Evolutionary conservation across 2,113 vertebrate species (phyloP), one percentile per base, ranked within the genome.

Genomic region (Chaenocephalus aceratus): DNA sequence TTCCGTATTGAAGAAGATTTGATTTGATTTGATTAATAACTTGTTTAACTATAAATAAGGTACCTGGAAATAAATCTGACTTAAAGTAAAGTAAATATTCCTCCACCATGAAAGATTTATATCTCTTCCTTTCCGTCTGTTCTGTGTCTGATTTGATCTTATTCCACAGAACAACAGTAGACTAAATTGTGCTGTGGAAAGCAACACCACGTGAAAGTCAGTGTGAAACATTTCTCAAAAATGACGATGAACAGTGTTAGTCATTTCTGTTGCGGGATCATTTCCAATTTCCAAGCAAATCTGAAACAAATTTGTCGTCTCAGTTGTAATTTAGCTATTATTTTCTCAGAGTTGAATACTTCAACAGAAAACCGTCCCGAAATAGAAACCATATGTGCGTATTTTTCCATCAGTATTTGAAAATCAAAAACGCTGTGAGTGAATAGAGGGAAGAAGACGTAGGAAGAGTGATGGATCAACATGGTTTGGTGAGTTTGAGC

Each of bases 351-450:
- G 60, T 21, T 56, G 30, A 80, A 64, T n/a, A 70, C 63, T 82
- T 7, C 61, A 70, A 64, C 72, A 72, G 58, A 82, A 30, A 89
- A 81, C 75, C 82, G 51, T 56, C 46, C 59, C 67, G 30, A 72
- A 84, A 91, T 59, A 53, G 45, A 84, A 88, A 88, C 83, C 82
- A 88, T 34, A 66, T 84, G 73, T 80, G 8, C 0, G 7, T 2
- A 59, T 53, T 80, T 68, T 80, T 75, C 70, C 70, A 63, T 3
- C 30, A 30, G 30, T 30, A 30, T 80, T 72, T 67, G 64, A 65
- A 26, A 18, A 83, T 77, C 59, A 78, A 64, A 51, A 79, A 21
- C 30, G 52, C 57, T 69, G 16, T 46, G 2, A 8, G 48, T 7
- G 36, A 66, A 54, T 21, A 6, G 53, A 82, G 51, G 13, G 30